A percentile compares a stretch with the other conserved stretches of the same genome.
Evolutionary conservation across 2,113 vertebrate species (phyloP).

Genomic region (Mesoclemmys tuberculata): DNA sequence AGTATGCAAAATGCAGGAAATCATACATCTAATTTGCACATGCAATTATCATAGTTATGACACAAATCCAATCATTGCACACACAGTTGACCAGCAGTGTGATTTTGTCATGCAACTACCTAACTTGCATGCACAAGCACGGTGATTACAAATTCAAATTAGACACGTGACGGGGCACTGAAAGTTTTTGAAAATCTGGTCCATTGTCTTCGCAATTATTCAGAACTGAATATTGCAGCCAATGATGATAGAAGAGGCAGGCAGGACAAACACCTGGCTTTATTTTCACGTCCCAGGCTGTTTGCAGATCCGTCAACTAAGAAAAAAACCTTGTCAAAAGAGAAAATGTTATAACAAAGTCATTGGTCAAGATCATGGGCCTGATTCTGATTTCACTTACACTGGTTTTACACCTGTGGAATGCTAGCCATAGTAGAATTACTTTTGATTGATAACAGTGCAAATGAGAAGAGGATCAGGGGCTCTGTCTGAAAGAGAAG

Average conservation of each 20-base stretch:
- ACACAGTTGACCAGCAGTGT: neutral
- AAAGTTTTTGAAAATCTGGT: neutral
- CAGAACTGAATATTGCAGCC: slow-evolving; percentile 40
- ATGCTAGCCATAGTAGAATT: slow-evolving; percentile 33
- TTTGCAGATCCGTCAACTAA: slow-evolving; percentile 48
- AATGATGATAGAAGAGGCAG: slow-evolving; percentile 35
- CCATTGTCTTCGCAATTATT: slow-evolving; percentile 16
- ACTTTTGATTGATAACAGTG: slow-evolving; percentile 62
- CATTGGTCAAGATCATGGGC: slow-evolving; percentile 6
- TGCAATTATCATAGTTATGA: neutral
- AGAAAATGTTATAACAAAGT: slow-evolving; percentile 60
- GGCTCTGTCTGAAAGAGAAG: slow-evolving; percentile 59
- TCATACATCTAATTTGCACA: neutral
- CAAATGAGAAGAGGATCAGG: slow-evolving; percentile 62
- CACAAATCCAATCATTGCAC: neutral
- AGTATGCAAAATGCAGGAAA: neutral
- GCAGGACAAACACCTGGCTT: slow-evolving; percentile 45
- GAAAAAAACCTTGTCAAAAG: slow-evolving; percentile 61
- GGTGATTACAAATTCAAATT: neutral
- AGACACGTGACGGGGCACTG: neutral
- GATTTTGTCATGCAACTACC: neutral
- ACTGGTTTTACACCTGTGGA: slow-evolving; percentile 33
- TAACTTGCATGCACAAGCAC: neutral
- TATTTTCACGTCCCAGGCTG: slow-evolving; percentile 41
- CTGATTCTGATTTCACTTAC: slow-evolving; percentile 31